Percentiles rank a stretch among this genome's conserved stretches.
phyloP scores from a whole-genome alignment of 2,113 vertebrate species.

The Tachuris rubrigastra region DNA sequence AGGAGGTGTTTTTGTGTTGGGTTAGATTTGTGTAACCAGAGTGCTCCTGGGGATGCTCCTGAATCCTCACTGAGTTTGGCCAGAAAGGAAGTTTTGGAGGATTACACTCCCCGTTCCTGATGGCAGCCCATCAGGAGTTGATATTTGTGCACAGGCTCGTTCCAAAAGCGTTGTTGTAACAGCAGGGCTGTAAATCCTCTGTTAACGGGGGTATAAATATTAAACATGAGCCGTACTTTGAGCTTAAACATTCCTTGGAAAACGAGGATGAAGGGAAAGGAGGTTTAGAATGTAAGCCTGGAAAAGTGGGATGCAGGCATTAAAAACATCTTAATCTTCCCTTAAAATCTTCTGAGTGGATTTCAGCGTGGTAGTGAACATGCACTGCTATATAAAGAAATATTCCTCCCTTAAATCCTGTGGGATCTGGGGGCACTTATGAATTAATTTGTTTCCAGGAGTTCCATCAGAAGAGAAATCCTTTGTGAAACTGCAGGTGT shows the following conservation, averaged over 20 bases:
- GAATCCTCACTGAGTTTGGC: conserved; percentile 35
- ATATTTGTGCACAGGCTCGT: neutral
- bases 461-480: conserved; percentile 7
- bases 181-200: neutral
- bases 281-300: neutral
- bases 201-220: neutral
- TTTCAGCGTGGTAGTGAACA: neutral
- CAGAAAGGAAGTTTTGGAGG: neutral
- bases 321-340: neutral
- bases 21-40: conserved; percentile 5
- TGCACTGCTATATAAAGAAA: neutral
- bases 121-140: neutral
- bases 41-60: conserved; percentile 21
- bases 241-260: neutral
- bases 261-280: neutral
- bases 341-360: neutral
- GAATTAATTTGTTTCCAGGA: conserved; percentile 23
- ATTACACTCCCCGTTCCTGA: neutral
- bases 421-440: neutral
- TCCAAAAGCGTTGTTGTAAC: conserved; percentile 9
- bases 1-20: conserved; percentile 10
- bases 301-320: neutral
- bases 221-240: neutral
- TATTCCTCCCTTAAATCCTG: neutral
- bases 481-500: neutral